Base-by-base conservation (phyloP, 2,797 vertebrate genomes). In the Cirrhinus mrigala region DNA sequence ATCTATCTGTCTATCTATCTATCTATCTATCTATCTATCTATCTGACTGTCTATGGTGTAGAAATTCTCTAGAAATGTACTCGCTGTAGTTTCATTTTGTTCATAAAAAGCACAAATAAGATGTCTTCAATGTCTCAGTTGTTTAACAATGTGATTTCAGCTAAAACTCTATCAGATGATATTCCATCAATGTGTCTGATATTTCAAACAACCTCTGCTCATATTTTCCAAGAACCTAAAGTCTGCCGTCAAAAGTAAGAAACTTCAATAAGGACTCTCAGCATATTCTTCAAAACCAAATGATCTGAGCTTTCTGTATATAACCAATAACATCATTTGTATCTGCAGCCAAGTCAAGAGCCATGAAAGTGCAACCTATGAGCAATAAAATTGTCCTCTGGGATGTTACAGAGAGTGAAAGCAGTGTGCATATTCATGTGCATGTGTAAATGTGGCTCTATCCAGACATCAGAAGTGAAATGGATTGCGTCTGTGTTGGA, bases 371-470 rank as follows among this genome's bases (percentile, higher is more conserved):
- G 33, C 54, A 24, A 24, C 3, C 54, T 78, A 33, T 18, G 76
- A 60, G 54, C 0, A 7, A n/a, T 24, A 60, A 40, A 3, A 15
- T 58, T 24, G 14, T 60, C 33, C 22, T 44, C 22, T 44, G 33
- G 33, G 52, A 77, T 58, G 33, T 37, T 33, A 56, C 6, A 56
- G 74, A 40, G 22, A 77, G 29, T 58, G 29, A 58, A 77, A 16
- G 22, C 27, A 29, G 27, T 54, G 50, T 73, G 69, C 18, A 3
- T 22, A 54, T 58, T 40, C 20, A 6, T 5, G 11, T 56, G 24
- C 27, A 22, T 58, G 20, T 77, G 20, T 37, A 76, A 22, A 76
- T 77, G 54, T 58, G 75, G 14, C 54, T 78, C 20, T 52, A 76
- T 48, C 71, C 71, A 52, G 9, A 20, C 27, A n/a, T 56, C 22